Conservation (phyloP, 2,888 invertebrate species). For the Frankliniella fusca region DNA sequence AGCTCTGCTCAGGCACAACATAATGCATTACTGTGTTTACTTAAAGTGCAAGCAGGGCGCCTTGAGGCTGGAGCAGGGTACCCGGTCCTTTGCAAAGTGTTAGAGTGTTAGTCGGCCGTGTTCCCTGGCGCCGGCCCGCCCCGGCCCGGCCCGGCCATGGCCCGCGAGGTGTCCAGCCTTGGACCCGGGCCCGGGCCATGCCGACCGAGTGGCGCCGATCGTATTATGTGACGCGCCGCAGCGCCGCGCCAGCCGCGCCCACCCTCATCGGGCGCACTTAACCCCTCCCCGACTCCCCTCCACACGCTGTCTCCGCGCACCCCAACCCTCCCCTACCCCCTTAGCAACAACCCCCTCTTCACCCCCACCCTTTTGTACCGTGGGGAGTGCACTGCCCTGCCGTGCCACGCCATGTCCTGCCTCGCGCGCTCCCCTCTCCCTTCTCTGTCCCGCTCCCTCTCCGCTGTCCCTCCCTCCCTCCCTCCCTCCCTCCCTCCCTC, state of each 20-base stretch:
- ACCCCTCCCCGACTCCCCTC: background rate
- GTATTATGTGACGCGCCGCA: background rate
- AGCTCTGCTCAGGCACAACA: too few species aligned
- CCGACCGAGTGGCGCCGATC: background rate
- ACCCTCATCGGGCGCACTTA: conserved; percentile 16
- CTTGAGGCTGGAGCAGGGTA: too few species aligned
- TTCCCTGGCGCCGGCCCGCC: too few species aligned
- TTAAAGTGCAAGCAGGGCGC: too few species aligned
- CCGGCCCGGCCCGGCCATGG: too few species aligned
- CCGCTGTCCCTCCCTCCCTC: background rate
- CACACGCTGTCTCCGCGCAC: too few species aligned
- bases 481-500: background rate
- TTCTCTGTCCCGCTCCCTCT: background rate
- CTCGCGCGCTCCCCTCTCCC: background rate
- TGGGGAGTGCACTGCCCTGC: background rate
- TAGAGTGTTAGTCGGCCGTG: too few species aligned
- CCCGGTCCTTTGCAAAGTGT: too few species aligned
- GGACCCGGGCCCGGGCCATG: background rate
- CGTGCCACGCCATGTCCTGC: too few species aligned
- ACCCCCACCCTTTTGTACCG: too few species aligned
- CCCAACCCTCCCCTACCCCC: background rate
- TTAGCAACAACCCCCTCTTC: background rate
- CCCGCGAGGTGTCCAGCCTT: background rate
- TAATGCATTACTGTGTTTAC: too few species aligned
- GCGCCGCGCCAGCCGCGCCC: background rate